Conservation (phyloP, 2,888 invertebrate genomes). For the Callyntrura guangdongensis region DNA sequence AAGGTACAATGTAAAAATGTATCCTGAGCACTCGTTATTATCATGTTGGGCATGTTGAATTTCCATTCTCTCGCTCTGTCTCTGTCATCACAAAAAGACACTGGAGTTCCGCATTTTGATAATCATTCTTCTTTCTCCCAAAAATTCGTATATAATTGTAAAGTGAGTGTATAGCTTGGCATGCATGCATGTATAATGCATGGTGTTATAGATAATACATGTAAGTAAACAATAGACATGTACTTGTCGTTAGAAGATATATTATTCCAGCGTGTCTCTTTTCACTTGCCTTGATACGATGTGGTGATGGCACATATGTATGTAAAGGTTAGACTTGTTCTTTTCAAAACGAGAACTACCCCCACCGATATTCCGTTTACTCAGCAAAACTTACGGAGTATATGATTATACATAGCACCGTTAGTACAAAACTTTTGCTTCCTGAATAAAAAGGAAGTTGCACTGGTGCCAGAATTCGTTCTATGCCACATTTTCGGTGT, state of each 20-base stretch:
- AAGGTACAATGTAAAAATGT: constrained; percentile 15
- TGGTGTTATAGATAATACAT: too few relatives aligned
- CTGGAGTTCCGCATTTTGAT: background rate
- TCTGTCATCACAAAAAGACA: constrained; percentile 26
- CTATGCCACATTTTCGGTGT: constrained; percentile 53
- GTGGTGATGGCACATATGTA: background rate
- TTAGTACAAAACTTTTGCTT: constrained; percentile 54
- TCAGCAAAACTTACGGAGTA: background rate
- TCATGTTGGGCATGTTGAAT: constrained; percentile 1
- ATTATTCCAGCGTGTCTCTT: constrained; percentile 15
- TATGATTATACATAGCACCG: background rate
- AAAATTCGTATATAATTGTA: constrained; percentile 32
- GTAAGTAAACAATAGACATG: too few relatives aligned
- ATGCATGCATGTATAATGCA: background rate
- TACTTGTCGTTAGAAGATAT: constrained; percentile 27
- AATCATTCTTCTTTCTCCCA: background rate
- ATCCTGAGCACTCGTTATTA: background rate
- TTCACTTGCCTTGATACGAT: background rate
- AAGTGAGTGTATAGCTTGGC: background rate
- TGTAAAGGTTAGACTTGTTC: constrained; percentile 6
- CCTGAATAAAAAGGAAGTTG: constrained; percentile 66
- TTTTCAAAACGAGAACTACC: background rate
- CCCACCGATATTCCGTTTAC: background rate
- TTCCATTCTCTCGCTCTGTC: background rate
- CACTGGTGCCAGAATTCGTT: constrained; percentile 64